Evolutionary conservation across 1,140 invertebrate genomes (phyloP).

Genomic region (Ectropis grisescens): DNA sequence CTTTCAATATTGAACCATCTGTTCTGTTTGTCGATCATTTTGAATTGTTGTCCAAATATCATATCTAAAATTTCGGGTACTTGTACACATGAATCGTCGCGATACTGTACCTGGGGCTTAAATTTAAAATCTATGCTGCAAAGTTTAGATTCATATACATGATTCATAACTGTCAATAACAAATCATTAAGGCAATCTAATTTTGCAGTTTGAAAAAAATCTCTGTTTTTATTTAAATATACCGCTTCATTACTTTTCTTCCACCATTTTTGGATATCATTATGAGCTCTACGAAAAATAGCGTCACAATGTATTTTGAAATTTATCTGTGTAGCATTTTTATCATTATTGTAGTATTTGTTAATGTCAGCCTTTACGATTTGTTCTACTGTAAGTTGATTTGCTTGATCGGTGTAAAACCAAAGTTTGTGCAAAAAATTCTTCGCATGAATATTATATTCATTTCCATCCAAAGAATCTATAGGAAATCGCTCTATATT

Average conservation of each 20-base stretch:
- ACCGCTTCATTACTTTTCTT: constrained; percentile 3
- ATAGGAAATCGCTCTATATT: constrained; percentile 7
- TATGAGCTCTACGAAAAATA: constrained; percentile 12
- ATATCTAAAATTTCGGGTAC: too few species aligned
- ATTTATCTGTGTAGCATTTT: constrained; percentile 3
- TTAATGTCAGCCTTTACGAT: constrained; percentile 11
- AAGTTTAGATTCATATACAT: constrained; percentile 9
- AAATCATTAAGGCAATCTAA: constrained; percentile 9
- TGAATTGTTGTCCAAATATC: too few species aligned
- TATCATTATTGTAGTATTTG: constrained; percentile 5
- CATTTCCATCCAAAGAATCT: constrained; percentile 4
- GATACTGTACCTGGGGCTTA: constrained; percentile 1
- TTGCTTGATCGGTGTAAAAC: constrained; percentile 14
- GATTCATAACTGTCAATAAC: constrained; percentile 9
- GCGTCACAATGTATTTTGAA: constrained; percentile 13
- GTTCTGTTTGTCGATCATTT: too few species aligned
- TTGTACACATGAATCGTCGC: too few species aligned
- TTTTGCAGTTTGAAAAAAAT: constrained; percentile 10
- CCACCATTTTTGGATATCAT: constrained; percentile 19
- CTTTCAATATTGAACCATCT: too few species aligned
- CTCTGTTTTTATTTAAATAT: constrained; percentile 11
- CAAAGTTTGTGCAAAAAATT: constrained; percentile 11
- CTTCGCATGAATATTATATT: constrained; percentile 3
- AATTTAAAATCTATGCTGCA: constrained; percentile 8
- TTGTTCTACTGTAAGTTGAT: constrained; percentile 6